Conservation (phyloP, 1,140 invertebrate genomes). For the Microplitis mediator region DNA sequence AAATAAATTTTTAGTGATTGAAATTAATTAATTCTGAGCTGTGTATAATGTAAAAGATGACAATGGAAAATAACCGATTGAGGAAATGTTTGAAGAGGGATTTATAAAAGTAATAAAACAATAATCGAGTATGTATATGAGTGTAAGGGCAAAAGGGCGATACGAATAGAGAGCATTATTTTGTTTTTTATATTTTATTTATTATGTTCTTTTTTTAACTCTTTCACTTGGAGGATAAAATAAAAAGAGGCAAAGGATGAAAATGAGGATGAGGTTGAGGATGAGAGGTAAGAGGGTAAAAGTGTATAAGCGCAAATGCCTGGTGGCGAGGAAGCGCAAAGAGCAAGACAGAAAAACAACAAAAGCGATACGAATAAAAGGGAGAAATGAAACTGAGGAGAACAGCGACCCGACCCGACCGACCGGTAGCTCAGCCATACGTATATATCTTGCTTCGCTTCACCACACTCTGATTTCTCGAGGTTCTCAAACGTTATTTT, state of each 20-base stretch:
- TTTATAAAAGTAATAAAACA: slow-evolving; percentile 54
- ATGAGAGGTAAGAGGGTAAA: slow-evolving; percentile 10
- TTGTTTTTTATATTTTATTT: not conserved
- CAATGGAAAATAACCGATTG: not conserved
- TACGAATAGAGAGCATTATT: slow-evolving; percentile 20
- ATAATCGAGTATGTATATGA: slow-evolving; percentile 49
- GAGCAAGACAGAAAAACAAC: slow-evolving; percentile 13
- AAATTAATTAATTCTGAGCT: too few relatives aligned
- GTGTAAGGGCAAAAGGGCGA: slow-evolving; percentile 1
- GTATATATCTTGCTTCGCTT: slow-evolving; percentile 52
- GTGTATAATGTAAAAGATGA: not conserved
- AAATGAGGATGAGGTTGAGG: not conserved
- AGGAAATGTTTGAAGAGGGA: slow-evolving; percentile 18
- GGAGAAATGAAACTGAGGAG: slow-evolving; percentile 46
- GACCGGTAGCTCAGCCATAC: slow-evolving; percentile 52
- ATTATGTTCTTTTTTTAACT: too few relatives aligned
- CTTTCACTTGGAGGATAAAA: not conserved
- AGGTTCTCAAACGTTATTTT: slow-evolving; percentile 48
- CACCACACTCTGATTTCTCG: slow-evolving; percentile 46
- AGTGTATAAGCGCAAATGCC: not conserved
- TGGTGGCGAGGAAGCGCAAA: not conserved
- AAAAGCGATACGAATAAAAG: slow-evolving; percentile 35
- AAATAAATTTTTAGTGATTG: too few relatives aligned
- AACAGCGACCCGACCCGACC: slow-evolving; percentile 57
- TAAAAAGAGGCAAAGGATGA: not conserved